A percentile compares a stretch with the other conserved stretches of the same genome.
Evolutionary conservation across 53 echinoderm and acorn worm genomes (phyloP).

Genomic region (Holothuria leucospilota): DNA sequence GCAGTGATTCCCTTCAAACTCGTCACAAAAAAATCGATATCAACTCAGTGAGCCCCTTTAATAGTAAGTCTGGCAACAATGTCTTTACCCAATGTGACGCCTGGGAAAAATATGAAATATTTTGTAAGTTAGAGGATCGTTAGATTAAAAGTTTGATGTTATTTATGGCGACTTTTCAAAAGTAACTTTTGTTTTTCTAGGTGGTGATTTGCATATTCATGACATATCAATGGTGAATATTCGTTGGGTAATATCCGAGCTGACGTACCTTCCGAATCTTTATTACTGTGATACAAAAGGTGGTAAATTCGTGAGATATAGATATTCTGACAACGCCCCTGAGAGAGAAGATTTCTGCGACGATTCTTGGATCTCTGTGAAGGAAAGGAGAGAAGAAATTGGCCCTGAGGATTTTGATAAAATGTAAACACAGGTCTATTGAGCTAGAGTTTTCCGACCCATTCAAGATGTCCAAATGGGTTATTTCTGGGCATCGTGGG

Average conservation of each 20-base stretch:
- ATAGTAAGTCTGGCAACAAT: too few relatives aligned
- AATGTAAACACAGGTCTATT: neutral
- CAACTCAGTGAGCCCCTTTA: too few relatives aligned
- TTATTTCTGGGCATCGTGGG: too few relatives aligned
- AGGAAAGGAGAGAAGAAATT: conserved; percentile 17
- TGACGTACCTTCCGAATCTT: conserved; percentile 80
- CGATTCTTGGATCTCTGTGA: conserved; percentile 24
- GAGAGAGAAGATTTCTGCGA: conserved; percentile 26
- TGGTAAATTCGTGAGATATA: conserved; percentile 54
- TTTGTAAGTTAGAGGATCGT: too few relatives aligned
- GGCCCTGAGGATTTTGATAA: conserved; percentile 22
- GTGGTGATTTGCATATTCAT: conserved; percentile 88
- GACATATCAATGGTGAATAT: conserved; percentile 69
- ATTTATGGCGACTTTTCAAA: too few relatives aligned
- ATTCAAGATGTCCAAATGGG: too few relatives aligned
- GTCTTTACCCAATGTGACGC: too few relatives aligned
- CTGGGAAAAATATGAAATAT: too few relatives aligned
- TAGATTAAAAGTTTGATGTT: too few relatives aligned
- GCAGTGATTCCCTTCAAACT: too few relatives aligned
- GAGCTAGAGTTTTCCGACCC: too few relatives aligned
- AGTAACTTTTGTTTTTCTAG: conserved; percentile 11
- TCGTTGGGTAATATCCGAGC: conserved; percentile 70
- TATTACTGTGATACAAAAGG: conserved; percentile 67
- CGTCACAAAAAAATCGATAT: too few relatives aligned
- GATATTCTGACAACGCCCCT: conserved; percentile 59